Evolutionary conservation across 2,113 vertebrate species (phyloP).

Genomic region (Neopipo cinnamomea): DNA sequence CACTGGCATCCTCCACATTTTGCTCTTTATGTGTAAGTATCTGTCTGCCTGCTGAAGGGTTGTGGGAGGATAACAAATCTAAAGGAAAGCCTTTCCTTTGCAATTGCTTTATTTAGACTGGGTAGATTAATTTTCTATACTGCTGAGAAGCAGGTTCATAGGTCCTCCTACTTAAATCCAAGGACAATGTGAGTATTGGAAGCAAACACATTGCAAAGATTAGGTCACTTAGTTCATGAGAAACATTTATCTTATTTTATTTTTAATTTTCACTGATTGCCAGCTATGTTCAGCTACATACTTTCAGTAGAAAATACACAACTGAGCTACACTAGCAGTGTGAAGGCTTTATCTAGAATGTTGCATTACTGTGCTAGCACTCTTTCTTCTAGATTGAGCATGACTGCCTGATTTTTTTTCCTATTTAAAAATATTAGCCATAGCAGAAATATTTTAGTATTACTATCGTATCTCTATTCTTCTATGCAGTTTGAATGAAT

Average conservation of each 20-base stretch:
- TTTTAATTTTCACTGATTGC: background rate
- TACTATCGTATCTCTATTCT: background rate
- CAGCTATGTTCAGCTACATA: background rate
- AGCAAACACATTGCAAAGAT: conserved; percentile 3
- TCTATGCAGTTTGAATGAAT: background rate
- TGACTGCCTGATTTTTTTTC: background rate
- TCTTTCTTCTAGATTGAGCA: background rate
- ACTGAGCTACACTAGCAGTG: background rate
- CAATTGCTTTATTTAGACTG: background rate
- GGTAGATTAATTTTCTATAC: conserved; percentile 23
- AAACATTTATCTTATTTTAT: background rate
- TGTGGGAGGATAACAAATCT: conserved; percentile 1
- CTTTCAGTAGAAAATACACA: background rate
- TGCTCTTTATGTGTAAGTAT: background rate
- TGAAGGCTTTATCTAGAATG: background rate
- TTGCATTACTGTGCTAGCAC: background rate
- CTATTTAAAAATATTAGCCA: background rate
- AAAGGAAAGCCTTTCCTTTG: conserved; percentile 40
- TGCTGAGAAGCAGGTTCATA: conserved; percentile 34
- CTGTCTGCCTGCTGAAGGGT: background rate
- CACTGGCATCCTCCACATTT: background rate
- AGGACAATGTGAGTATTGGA: conserved; percentile 2
- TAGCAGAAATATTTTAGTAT: background rate
- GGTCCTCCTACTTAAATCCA: conserved; percentile 14
- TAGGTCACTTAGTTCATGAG: background rate